A percentile compares a stretch with the other conserved stretches of the same genome.
These are phyloP conservation scores for Synanthedon vespiformis DNA, from an alignment of 2,888 invertebrate genomes.

Conservation along the genomic window DNA sequence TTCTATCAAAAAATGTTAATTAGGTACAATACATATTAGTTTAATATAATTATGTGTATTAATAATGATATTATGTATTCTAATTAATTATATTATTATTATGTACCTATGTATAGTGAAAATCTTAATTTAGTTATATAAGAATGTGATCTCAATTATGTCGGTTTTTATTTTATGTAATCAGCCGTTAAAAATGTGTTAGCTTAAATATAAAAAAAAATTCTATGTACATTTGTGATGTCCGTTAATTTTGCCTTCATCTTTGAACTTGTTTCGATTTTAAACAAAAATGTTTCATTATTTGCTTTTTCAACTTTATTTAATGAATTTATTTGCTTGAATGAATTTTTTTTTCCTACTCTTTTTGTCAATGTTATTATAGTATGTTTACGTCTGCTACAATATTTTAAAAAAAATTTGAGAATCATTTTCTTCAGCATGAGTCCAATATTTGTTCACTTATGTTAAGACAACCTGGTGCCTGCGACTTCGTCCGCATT, in stretches of 20 bases:
- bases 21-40: too few species aligned
- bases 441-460: too few species aligned
- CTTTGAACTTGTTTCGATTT: neutral
- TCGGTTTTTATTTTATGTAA: conserved; percentile 19
- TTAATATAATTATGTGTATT: too few species aligned
- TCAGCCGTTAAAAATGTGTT: conserved; percentile 20
- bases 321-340: neutral
- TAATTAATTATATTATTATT: too few species aligned
- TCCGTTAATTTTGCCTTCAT: neutral
- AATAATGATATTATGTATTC: too few species aligned
- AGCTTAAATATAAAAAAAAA: too few species aligned
- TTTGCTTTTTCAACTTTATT: neutral
- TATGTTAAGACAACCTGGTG: too few species aligned
- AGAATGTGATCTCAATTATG: conserved; percentile 49
- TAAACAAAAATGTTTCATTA: neutral
- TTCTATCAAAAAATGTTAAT: too few species aligned
- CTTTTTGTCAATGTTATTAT: conserved; percentile 3
- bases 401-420: too few species aligned
- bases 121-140: conserved; percentile 11
- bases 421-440: too few species aligned
- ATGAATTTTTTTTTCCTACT: neutral
- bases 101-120: too few species aligned
- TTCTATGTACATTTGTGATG: neutral
- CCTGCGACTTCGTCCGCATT: too few species aligned
- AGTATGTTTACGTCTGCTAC: neutral